phyloP scores from a whole-genome alignment of 2,888 invertebrate species.

The Andrena bucephala region DNA sequence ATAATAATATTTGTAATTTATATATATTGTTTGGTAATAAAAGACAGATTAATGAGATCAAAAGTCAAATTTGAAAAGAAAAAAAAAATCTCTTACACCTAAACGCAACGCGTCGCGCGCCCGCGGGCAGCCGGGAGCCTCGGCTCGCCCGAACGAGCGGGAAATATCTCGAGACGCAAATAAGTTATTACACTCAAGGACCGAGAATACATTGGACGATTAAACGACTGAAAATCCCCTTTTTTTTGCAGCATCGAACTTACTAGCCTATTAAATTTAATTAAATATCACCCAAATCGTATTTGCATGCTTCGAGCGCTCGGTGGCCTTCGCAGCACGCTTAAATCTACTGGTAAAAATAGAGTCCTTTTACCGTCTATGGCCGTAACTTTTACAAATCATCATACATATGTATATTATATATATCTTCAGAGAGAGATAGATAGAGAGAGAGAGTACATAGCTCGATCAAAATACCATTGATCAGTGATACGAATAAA shows the following conservation, averaged over 20 bases:
- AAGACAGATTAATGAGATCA: constrained; percentile 74
- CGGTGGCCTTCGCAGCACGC: constrained; percentile 35
- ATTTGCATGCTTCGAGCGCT: constrained; percentile 55
- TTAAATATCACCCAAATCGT: constrained; percentile 70
- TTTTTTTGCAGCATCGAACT: constrained; percentile 39
- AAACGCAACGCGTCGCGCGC: constrained; percentile 39
- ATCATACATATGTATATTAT: constrained; percentile 45
- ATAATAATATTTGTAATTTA: constrained; percentile 51
- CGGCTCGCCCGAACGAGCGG: constrained; percentile 19
- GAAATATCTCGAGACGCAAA: constrained; percentile 56
- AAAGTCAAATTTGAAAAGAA: constrained; percentile 69
- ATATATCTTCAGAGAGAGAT: constrained; percentile 33
- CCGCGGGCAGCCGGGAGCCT: constrained; percentile 13
- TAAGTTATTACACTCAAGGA: constrained; percentile 60
- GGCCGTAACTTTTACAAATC: constrained; percentile 46
- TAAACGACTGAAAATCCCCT: constrained; percentile 29
- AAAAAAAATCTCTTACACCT: constrained; percentile 57
- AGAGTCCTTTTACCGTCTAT: constrained; percentile 50
- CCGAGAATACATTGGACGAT: constrained; percentile 38
- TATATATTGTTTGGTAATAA: constrained; percentile 65
- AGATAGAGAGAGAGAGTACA: constrained; percentile 32
- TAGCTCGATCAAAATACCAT: constrained; percentile 56
- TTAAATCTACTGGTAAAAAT: constrained; percentile 65
- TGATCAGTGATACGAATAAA: constrained; percentile 47
- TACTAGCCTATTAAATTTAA: constrained; percentile 59